Evolutionary conservation across 2,113 vertebrate species (phyloP).

Genomic region (Paratilapia polleni): DNA sequence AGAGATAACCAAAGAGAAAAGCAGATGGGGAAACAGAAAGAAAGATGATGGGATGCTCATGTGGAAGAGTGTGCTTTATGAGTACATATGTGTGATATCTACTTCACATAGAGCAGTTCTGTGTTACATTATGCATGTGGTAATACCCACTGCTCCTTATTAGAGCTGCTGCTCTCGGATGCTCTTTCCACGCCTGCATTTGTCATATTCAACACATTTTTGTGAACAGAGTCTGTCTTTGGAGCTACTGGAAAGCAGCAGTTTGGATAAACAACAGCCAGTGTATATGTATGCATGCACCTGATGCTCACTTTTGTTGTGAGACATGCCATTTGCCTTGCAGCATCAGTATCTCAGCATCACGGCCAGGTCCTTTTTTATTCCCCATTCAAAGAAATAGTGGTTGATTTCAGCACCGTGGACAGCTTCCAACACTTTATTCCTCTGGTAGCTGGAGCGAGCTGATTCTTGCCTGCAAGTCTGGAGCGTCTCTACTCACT

Average conservation of each 20-base stretch:
- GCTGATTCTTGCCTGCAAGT: conserved; percentile 59
- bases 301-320: conserved; percentile 58
- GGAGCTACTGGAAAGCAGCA: conserved; percentile 7
- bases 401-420: conserved; percentile 71
- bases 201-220: conserved; percentile 32
- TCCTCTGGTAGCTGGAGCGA: conserved; percentile 64
- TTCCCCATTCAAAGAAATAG: conserved; percentile 55
- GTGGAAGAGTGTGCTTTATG: conserved; percentile 1
- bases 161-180: conserved; percentile 34
- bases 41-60: background rate
- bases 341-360: conserved; percentile 57
- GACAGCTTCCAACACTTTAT: conserved; percentile 71
- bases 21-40: conserved; percentile 31
- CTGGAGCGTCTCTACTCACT: conserved; percentile 60
- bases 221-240: background rate
- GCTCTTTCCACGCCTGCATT: conserved; percentile 18
- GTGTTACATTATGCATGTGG: conserved; percentile 51
- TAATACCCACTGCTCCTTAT: conserved; percentile 49
- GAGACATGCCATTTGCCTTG: conserved; percentile 55
- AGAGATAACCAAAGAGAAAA: conserved; percentile 47
- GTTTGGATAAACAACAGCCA: conserved; percentile 29
- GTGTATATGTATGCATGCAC: conserved; percentile 26
- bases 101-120: background rate
- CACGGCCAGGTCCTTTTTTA: conserved; percentile 57
- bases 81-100: conserved; percentile 8